phyloP scores from a whole-genome alignment of 2,113 vertebrate species.

The Okapia johnstoni region DNA sequence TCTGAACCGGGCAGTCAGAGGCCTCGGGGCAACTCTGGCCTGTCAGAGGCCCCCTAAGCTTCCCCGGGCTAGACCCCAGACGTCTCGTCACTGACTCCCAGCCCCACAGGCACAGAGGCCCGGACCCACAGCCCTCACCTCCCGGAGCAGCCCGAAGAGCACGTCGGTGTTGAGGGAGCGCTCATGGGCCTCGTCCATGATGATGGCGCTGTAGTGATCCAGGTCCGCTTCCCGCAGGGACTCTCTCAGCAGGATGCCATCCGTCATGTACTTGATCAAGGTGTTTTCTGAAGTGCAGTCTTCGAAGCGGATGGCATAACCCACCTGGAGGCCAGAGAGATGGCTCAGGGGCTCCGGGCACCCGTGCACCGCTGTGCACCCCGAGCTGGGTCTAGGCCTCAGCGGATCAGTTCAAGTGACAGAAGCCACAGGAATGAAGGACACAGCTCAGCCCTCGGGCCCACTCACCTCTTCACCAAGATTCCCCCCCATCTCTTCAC shows the following conservation, averaged over 20 bases:
- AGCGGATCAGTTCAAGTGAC: neutral
- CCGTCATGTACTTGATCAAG: slow-evolving; percentile 98
- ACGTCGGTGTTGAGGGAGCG: slow-evolving; percentile 97
- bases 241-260: slow-evolving; percentile 97
- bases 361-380: fast-evolving
- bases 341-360: neutral
- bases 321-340: slow-evolving; percentile 83
- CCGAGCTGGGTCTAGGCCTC: neutral
- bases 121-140: slow-evolving; percentile 80
- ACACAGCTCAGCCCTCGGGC: fast-evolving
- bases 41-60: neutral
- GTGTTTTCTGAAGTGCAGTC: slow-evolving; percentile 98
- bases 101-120: neutral
- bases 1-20: neutral
- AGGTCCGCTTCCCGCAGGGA: slow-evolving; percentile 95
- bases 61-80: neutral
- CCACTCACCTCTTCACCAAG: slow-evolving; percentile 95
- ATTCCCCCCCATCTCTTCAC: slow-evolving; percentile 93
- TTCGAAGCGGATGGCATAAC: slow-evolving; percentile 98
- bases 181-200: slow-evolving; percentile 98
- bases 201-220: slow-evolving; percentile 98
- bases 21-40: neutral
- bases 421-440: neutral
- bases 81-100: neutral
- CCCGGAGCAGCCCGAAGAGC: slow-evolving; percentile 96